These are phyloP conservation scores for Ischnura elegans DNA, from an alignment of 2,888 invertebrate genomes.

Conservation along the genomic window DNA sequence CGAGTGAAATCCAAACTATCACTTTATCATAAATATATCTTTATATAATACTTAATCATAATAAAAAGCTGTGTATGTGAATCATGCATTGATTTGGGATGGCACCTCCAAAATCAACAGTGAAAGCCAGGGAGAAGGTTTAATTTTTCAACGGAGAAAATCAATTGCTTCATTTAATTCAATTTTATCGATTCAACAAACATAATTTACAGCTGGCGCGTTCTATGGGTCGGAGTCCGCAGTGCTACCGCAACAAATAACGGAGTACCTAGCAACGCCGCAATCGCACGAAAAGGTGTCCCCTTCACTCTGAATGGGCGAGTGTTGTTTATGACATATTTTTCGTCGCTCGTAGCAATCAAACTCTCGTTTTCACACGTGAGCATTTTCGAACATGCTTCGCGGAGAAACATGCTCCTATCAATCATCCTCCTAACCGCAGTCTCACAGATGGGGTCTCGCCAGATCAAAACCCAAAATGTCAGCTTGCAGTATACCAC, in stretches of 20 bases:
- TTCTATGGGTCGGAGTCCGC: not conserved
- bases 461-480: not conserved
- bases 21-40: too few species aligned
- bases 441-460: constrained; percentile 35
- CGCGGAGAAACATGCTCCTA: not conserved
- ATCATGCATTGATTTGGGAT: too few species aligned
- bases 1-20: too few species aligned
- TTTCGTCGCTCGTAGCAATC: constrained; percentile 53
- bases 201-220: not conserved
- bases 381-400: not conserved
- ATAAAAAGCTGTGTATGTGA: too few species aligned
- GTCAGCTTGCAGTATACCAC: not conserved
- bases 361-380: constrained; percentile 56
- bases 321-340: constrained; percentile 50
- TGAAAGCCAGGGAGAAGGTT: too few species aligned
- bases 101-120: too few species aligned
- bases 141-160: too few species aligned
- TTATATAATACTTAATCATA: too few species aligned
- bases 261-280: not conserved
- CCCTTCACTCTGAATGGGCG: not conserved
- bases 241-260: constrained; percentile 1
- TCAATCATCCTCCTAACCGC: not conserved
- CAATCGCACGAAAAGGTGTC: not conserved
- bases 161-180: not conserved
- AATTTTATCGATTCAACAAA: not conserved